Conservation (phyloP, 1,140 invertebrate species). For the Paracyclopina nana region DNA sequence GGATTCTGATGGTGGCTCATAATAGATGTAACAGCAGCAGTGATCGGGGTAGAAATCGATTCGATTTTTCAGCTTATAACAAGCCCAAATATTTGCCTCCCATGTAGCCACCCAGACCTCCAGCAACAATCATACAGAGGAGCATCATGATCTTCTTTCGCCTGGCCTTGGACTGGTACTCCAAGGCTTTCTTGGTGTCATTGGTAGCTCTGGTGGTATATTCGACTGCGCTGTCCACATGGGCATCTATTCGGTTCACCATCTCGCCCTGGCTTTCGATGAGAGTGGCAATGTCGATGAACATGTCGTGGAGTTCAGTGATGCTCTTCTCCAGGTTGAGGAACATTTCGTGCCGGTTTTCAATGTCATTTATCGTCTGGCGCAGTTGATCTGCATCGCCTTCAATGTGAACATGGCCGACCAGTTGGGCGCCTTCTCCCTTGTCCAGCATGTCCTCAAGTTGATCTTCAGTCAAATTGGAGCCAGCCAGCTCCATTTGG, state of each 20-base stretch:
- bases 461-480: constrained; percentile 4
- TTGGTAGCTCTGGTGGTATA: constrained; percentile 40
- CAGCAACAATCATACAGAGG: constrained; percentile 14
- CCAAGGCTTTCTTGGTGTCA: constrained; percentile 42
- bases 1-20: no score
- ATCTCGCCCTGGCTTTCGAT: constrained; percentile 52
- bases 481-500: constrained; percentile 7
- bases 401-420: constrained; percentile 7
- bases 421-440: constrained; percentile 2
- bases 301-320: constrained; percentile 27
- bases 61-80: no score
- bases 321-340: constrained; percentile 26
- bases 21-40: no score
- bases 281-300: constrained; percentile 24
- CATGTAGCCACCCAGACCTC: constrained; percentile 1
- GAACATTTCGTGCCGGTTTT: constrained; percentile 30
- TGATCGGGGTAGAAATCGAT: no score
- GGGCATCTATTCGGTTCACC: constrained; percentile 75
- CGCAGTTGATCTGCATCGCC: constrained; percentile 8
- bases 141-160: constrained; percentile 23
- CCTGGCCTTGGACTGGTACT: constrained; percentile 40
- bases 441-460: constrained; percentile 5
- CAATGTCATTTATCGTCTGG: constrained; percentile 11
- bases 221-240: constrained; percentile 51
- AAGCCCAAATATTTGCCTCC: constrained; percentile 2